A percentile compares a stretch with the other conserved stretches of the same genome.
Conservation (phyloP, 1,140 invertebrate species). For the Paralvinella palmiformis region DNA sequence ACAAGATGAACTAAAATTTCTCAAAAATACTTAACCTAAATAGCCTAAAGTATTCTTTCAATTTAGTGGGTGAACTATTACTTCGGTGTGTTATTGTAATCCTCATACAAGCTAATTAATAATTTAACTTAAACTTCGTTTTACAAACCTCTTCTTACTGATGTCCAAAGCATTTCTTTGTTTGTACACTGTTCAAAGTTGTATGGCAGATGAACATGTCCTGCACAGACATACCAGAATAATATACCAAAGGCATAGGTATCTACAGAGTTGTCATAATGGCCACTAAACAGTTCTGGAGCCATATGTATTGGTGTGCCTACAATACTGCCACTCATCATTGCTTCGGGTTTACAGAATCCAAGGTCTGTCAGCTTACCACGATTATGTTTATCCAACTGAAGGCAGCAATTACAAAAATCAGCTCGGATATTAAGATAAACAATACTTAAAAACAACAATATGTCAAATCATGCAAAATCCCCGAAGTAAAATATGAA, state of each 20-base stretch:
- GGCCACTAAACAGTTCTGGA: constrained; percentile 71
- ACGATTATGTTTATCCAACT: constrained; percentile 66
- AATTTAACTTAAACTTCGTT: no score
- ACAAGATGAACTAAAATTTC: no score
- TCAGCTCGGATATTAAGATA: not conserved
- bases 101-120: no score
- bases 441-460: no score
- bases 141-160: constrained; percentile 80
- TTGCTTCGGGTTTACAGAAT: constrained; percentile 85
- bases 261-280: constrained; percentile 79
- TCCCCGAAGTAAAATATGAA: no score
- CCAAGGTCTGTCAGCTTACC: constrained; percentile 83
- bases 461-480: no score
- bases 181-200: constrained; percentile 80
- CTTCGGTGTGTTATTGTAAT: no score
- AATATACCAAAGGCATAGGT: constrained; percentile 87
- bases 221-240: constrained; percentile 86
- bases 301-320: constrained; percentile 91
- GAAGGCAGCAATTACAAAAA: not conserved
- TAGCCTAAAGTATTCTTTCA: no score
- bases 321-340: constrained; percentile 68
- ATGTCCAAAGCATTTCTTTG: constrained; percentile 81
- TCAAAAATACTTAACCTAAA: no score
- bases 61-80: no score
- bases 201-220: constrained; percentile 69